Evolutionary conservation across 2,888 invertebrate species (phyloP), one percentile per base, ranked within the genome.

Genomic region (Endotricha flammealis): DNA sequence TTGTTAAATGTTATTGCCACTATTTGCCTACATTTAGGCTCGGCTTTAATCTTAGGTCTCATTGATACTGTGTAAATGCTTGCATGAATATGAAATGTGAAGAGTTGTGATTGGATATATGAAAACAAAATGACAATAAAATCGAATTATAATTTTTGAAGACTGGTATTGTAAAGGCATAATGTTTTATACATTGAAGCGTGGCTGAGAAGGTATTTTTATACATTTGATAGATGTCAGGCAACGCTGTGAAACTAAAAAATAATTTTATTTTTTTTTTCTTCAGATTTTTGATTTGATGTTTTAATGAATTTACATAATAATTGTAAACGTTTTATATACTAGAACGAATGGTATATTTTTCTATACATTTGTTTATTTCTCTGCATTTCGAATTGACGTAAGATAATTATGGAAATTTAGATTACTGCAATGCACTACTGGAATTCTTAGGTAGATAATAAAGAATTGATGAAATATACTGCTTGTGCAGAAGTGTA

Each of bases 41-140:
- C 25, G 32, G 32, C 24, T 27, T 32, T 16, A 10, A 25, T 32
- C 4, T 17, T 27, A 27, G 27, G 32, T 33, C 32, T 24, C 23
- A 32, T 12, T 32, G 10, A 12, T 16, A 24, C 25, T 16, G 32
- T 17, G 14, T 32, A 4, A 25, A 11, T 14, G 32, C 12, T 4
- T 20, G n/a, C n/a, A n/a, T 20, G 20, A 8, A n/a, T 2, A 20
- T 20, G 20, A 20, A 4, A 20, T 20, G 7, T 20, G 20, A 20
- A 20, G n/a, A n/a, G 3, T 20, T 27, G 25, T 33, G 32, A 32
- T 32, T 25, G 32, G 32, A 16, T 16, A 17, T 25, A 33, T 11
- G 10, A 10, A 16, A 25, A 33, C 24, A 17, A 25, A 20, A 20
- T 20, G 20, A 20, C 20, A 20, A 20, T 20, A 20, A 20, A 20